Conservation (phyloP, 2,888 invertebrate species). For the Lobophora halterata region DNA sequence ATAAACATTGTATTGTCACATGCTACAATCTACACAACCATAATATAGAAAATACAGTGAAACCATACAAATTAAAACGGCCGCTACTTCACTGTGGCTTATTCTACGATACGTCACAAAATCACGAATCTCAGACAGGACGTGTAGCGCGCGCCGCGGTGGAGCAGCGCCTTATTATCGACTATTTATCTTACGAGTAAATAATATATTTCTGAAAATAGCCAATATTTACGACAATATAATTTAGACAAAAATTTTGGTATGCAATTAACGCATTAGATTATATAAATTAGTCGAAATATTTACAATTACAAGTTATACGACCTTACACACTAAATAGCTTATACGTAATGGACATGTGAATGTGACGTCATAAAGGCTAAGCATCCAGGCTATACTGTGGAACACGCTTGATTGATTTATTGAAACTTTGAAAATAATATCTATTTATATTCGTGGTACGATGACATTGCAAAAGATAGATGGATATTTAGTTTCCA, state of each 20-base stretch:
- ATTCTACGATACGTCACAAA: too few species aligned
- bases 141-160: too few species aligned
- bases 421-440: neutral
- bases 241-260: conserved; percentile 56
- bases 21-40: conserved; percentile 61
- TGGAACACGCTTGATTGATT: neutral
- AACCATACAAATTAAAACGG: conserved; percentile 30
- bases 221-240: conserved; percentile 45
- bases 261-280: conserved; percentile 46
- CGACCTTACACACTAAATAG: conserved; percentile 40
- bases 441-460: too few species aligned
- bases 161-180: too few species aligned
- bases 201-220: conserved; percentile 55
- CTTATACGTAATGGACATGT: conserved; percentile 62
- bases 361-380: conserved; percentile 55
- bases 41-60: conserved; percentile 44
- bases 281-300: conserved; percentile 49
- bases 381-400: conserved; percentile 38
- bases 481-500: conserved; percentile 34
- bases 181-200: conserved; percentile 41
- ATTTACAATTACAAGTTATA: conserved; percentile 59
- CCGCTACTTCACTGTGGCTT: too few species aligned
- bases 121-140: too few species aligned
- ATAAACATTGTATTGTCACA: conserved; percentile 46
- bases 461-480: conserved; percentile 25